phyloP scores from a whole-genome alignment of 2,888 invertebrate genomes.

The Nysson spinosus region DNA sequence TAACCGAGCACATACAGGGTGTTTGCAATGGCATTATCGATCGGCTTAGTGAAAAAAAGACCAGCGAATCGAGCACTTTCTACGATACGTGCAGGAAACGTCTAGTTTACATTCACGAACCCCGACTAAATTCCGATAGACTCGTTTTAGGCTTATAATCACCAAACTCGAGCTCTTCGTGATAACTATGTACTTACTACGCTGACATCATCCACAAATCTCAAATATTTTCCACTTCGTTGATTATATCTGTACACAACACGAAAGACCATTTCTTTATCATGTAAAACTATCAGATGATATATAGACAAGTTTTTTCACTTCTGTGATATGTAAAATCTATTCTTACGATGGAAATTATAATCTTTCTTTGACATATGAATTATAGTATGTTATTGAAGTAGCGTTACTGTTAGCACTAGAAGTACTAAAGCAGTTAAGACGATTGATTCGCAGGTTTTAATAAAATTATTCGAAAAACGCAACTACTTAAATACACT shows the following conservation, averaged over 20 bases:
- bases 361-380: no score
- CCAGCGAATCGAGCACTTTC: slow-evolving; percentile 62
- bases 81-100: slow-evolving; percentile 62
- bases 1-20: slow-evolving; percentile 67
- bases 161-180: slow-evolving; percentile 23
- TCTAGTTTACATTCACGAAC: slow-evolving; percentile 64
- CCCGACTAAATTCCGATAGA: slow-evolving; percentile 59
- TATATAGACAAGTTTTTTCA: no score
- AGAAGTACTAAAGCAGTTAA: no score
- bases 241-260: neutral
- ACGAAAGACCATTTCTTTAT: neutral
- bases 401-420: no score
- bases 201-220: slow-evolving; percentile 21
- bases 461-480: no score
- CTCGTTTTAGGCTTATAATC: slow-evolving; percentile 48
- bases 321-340: no score
- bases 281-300: no score
- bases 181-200: slow-evolving; percentile 37
- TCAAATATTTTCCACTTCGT: slow-evolving; percentile 15
- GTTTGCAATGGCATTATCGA: slow-evolving; percentile 68
- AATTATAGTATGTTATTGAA: no score
- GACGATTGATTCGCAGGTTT: no score
- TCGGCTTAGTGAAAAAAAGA: slow-evolving; percentile 60
- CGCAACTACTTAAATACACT: no score
- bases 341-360: no score